Conservation (phyloP, 1,140 invertebrate genomes). For the Frieseomelitta varia region DNA sequence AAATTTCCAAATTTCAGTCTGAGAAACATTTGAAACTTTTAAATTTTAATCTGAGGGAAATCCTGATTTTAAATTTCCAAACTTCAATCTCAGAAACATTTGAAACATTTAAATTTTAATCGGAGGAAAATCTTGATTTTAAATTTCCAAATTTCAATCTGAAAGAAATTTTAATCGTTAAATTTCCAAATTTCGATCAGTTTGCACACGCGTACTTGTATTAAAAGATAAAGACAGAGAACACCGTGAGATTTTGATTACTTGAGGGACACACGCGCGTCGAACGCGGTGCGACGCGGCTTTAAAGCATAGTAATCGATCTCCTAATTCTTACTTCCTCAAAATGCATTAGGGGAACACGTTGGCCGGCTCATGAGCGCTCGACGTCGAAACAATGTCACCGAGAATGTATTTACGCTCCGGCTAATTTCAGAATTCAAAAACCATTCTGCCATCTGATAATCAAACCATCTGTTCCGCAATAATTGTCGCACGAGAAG, state of each 20-base stretch:
- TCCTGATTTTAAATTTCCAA: no score
- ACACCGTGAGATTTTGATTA: neutral
- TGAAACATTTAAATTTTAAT: no score
- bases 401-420: conserved; percentile 34
- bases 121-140: no score
- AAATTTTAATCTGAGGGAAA: no score
- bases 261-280: neutral
- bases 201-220: neutral
- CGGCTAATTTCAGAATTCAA: conserved; percentile 52
- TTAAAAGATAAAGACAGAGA: neutral
- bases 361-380: conserved; percentile 15
- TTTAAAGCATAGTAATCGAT: conserved; percentile 62
- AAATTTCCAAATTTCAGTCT: no score
- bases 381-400: conserved; percentile 47
- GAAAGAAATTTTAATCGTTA: no score
- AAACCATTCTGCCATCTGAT: conserved; percentile 35
- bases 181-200: neutral
- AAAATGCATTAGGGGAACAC: conserved; percentile 38
- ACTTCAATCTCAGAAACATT: no score
- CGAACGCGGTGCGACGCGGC: conserved; percentile 8
- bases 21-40: no score
- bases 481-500: neutral
- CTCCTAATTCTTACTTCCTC: conserved; percentile 70
- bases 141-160: no score
- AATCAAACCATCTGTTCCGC: neutral